Evolutionary conservation across 1,140 invertebrate species (phyloP).

Genomic region (Drosophila lini): DNA sequence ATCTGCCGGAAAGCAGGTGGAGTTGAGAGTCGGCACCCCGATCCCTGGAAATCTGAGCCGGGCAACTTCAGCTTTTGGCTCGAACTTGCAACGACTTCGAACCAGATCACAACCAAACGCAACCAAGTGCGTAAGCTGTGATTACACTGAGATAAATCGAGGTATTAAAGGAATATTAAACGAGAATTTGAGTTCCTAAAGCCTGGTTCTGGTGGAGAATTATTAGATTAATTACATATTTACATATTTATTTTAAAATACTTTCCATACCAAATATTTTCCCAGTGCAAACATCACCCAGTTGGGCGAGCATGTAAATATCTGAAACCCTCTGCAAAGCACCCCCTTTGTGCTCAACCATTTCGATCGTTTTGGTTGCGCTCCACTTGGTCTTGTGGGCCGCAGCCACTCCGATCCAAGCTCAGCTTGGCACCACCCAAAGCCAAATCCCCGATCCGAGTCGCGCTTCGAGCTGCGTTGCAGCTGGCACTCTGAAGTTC

Average conservation of each 20-base stretch:
- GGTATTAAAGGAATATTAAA: no score
- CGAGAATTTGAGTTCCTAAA: no score
- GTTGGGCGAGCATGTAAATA: conserved; percentile 5
- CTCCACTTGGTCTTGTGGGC: conserved; percentile 62
- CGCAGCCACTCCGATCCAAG: conserved; percentile 17
- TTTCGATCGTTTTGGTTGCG: conserved; percentile 45
- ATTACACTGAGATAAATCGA: conserved; percentile 1
- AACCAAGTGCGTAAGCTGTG: conserved; percentile 12
- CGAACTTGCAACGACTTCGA: conserved; percentile 10
- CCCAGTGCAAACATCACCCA: not conserved
- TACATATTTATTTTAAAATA: no score
- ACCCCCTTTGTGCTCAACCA: conserved; percentile 2
- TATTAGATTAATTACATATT: not conserved
- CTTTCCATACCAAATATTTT: not conserved
- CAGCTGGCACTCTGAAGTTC: conserved; percentile 59
- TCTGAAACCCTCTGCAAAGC: not conserved
- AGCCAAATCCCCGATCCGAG: conserved; percentile 17
- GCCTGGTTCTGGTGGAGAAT: no score
- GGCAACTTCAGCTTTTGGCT: conserved; percentile 1
- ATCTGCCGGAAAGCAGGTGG: conserved; percentile 47
- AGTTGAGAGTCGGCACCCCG: not conserved
- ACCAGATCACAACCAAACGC: conserved; percentile 10
- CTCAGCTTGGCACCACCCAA: conserved; percentile 25
- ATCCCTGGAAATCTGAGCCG: conserved; percentile 5
- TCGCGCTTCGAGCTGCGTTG: conserved; percentile 32